Evolutionary conservation across 92 coral and sea anemone species (phyloP), one percentile per base, ranked within the genome.

Genomic region (Nematostella vectensis): DNA sequence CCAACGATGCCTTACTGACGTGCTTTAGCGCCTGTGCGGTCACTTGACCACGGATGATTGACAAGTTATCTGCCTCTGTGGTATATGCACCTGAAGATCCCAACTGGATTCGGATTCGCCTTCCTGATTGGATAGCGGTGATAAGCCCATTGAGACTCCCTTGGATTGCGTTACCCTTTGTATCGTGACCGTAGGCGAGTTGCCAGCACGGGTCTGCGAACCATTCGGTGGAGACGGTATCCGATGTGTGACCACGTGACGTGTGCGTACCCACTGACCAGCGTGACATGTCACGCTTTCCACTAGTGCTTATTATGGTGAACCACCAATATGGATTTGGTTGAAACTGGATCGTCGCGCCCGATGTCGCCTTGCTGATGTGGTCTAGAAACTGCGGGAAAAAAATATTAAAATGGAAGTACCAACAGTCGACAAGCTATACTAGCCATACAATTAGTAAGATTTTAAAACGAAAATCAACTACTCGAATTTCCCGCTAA

Each of bases 251-350:
- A 44, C 95, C 89, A 31, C 95, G 76, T 23, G 82, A 71, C 43
- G 25, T 43, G 56, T 81, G 95, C 37, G 47, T 28, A 27, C 89
- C 95, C 4, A 71, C 89, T 20, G 68, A 70, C 95, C 95, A 85
- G 43, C 95, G 89, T 72, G 95, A 85, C 89, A 76, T 81, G 81
- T 85, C 95, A 59, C 81, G 89, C 56, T 44, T 63, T 63, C 95
- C 89, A 15, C 48, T 58, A 4, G 89, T 71, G 38, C 86, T 71
- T 15, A 81, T 72, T 8, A 75, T 59, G 18, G 69, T 67, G 60
- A 81, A 85, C 89, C 89, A 81, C 89, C 89, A 76, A 26, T 63
- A 63, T 11, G 76, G 62, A 25, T 76, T 71, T 19, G 30, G 39
- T 36, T 71, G 84, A 67, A 81, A 85, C 12, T 25, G 61, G 25